A percentile compares a stretch with the other conserved stretches of the same genome.
phyloP scores from a whole-genome alignment of 2,113 vertebrate species.

The Colistium nudipinnis region DNA sequence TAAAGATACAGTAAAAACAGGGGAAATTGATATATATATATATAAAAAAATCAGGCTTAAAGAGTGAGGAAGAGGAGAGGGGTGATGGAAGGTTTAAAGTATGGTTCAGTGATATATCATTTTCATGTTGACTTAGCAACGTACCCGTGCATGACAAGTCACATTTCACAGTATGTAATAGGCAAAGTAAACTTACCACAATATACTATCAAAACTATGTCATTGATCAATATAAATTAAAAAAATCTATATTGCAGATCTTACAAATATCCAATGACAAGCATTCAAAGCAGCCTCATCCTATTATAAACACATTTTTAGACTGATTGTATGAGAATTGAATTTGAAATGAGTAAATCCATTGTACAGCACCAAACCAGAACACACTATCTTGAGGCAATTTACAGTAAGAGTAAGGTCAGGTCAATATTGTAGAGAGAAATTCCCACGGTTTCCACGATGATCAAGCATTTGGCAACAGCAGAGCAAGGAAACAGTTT shows the following conservation, averaged over 20 bases:
- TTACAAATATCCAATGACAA: background rate
- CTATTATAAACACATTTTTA: background rate
- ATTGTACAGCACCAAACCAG: background rate
- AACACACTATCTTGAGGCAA: background rate
- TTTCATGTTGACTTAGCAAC: constrained; percentile 42
- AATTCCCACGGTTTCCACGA: too few species aligned
- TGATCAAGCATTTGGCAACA: too few species aligned
- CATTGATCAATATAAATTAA: background rate
- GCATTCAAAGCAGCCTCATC: background rate
- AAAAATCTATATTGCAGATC: background rate
- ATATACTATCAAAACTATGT: background rate
- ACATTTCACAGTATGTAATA: constrained; percentile 22
- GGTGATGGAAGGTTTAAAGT: constrained; percentile 12
- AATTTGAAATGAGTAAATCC: background rate
- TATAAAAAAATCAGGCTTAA: too few species aligned
- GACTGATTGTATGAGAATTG: background rate
- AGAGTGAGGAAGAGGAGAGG: background rate
- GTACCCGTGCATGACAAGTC: constrained; percentile 15
- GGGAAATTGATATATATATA: too few species aligned
- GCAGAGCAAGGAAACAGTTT: too few species aligned
- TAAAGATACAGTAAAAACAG: constrained; percentile 6
- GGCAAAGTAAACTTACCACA: background rate
- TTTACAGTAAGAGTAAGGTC: too few species aligned
- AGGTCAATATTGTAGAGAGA: too few species aligned
- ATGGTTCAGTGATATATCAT: constrained; percentile 17